A percentile compares a stretch with the other conserved stretches of the same genome.
These are phyloP conservation scores for Thyatira batis DNA, from an alignment of 2,888 invertebrate genomes.

Conservation along the genomic window DNA sequence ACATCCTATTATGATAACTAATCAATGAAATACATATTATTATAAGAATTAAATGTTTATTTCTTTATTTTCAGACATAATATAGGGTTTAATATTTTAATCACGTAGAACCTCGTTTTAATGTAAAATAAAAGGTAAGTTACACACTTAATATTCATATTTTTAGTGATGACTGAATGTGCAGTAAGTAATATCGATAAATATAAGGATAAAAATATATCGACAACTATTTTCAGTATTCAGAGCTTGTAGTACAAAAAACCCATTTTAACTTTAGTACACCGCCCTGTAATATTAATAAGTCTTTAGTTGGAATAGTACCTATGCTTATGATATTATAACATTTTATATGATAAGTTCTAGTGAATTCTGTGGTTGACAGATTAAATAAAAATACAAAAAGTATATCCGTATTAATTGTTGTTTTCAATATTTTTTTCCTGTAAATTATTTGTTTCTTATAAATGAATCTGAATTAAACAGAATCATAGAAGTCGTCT, in stretches of 20 bases:
- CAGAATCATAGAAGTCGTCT: too few relatives aligned
- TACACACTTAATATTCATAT: too few relatives aligned
- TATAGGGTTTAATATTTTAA: neutral
- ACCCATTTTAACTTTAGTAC: too few relatives aligned
- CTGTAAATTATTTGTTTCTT: neutral
- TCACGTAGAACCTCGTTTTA: neutral
- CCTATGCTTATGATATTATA: too few relatives aligned
- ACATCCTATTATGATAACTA: slow-evolving; percentile 32
- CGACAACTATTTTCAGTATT: too few relatives aligned
- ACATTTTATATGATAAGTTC: neutral
- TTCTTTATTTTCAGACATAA: neutral
- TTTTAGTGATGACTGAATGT: too few relatives aligned
- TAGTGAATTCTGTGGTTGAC: neutral
- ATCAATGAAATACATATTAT: neutral
- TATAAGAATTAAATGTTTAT: neutral
- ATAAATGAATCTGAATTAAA: neutral
- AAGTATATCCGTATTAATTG: neutral
- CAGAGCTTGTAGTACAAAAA: too few relatives aligned
- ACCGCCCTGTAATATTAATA: too few relatives aligned
- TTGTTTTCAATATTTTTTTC: neutral
- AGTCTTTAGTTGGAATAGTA: too few relatives aligned
- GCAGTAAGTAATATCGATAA: too few relatives aligned
- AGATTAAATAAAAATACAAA: neutral
- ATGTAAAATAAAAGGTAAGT: neutral
- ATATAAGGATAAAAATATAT: too few relatives aligned